Conservation (phyloP, 2,797 vertebrate species). For the Ptychadena robeensis region DNA sequence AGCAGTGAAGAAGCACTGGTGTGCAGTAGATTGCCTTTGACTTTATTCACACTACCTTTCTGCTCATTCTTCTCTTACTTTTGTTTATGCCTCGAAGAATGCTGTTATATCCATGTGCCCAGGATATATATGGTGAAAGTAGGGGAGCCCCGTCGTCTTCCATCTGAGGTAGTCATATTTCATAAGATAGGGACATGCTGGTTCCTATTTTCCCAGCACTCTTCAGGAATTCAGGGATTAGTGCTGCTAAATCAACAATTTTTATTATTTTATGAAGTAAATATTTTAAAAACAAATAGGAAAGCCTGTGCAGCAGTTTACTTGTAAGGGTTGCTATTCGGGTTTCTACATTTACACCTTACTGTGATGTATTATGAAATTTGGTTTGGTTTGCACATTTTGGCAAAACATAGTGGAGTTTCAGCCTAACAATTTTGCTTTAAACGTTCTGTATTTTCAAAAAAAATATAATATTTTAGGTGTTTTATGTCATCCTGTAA, state of each 20-base stretch:
- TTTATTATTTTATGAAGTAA: conserved; percentile 57
- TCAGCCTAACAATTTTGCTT: no score
- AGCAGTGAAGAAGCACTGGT: conserved; percentile 8
- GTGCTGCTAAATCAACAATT: conserved; percentile 70
- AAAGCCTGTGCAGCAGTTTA: conserved; percentile 36
- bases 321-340: conserved; percentile 61
- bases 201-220: conserved; percentile 15
- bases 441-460: no score
- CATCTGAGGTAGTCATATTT: conserved; percentile 13
- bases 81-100: no score
- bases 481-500: no score
- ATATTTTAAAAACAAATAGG: neutral
- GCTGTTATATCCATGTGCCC: conserved; percentile 1
- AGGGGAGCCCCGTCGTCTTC: conserved; percentile 27
- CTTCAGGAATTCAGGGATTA: conserved; percentile 57
- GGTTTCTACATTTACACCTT: conserved; percentile 66
- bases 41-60: neutral
- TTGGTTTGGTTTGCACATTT: no score
- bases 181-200: neutral
- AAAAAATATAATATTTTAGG: no score
- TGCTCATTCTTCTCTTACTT: conserved; percentile 5
- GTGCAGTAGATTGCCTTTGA: conserved; percentile 8
- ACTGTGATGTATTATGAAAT: no score
- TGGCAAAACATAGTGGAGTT: no score
- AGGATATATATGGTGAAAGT: conserved; percentile 2